These are phyloP conservation scores for Rhipidura dahli DNA, from an alignment of 2,113 vertebrate genomes.

Conservation along the genomic window DNA sequence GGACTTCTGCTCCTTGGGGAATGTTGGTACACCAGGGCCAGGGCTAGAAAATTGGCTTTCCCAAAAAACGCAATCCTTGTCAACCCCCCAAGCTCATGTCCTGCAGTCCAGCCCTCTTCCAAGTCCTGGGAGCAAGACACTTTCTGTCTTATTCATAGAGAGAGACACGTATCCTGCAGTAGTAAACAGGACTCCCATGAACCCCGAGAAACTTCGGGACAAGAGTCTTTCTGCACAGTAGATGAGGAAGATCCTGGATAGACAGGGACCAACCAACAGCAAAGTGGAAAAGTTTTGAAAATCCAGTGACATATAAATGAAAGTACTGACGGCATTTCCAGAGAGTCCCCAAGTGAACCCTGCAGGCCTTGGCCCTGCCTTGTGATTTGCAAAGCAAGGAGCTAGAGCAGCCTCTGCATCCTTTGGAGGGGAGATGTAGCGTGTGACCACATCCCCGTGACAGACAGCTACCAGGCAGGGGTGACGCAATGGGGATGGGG, in stretches of 20 bases:
- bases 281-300: background rate
- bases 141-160: rapidly evolving
- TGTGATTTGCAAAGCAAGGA: background rate
- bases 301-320: background rate
- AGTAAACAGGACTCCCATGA: background rate
- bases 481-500: background rate
- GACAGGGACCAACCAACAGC: background rate
- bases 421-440: background rate
- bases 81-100: background rate
- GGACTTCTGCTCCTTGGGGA: background rate
- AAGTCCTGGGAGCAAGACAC: background rate
- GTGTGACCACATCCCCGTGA: background rate
- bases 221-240: background rate
- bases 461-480: background rate
- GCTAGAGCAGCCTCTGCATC: background rate
- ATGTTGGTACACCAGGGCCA: background rate
- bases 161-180: background rate
- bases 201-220: background rate
- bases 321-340: background rate
- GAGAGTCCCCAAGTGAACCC: background rate
- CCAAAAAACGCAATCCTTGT: background rate
- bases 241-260: background rate
- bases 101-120: background rate
- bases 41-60: background rate
- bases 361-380: background rate